Conservation (phyloP, 1,140 invertebrate genomes). For the Aphaenogaster floridana region DNA sequence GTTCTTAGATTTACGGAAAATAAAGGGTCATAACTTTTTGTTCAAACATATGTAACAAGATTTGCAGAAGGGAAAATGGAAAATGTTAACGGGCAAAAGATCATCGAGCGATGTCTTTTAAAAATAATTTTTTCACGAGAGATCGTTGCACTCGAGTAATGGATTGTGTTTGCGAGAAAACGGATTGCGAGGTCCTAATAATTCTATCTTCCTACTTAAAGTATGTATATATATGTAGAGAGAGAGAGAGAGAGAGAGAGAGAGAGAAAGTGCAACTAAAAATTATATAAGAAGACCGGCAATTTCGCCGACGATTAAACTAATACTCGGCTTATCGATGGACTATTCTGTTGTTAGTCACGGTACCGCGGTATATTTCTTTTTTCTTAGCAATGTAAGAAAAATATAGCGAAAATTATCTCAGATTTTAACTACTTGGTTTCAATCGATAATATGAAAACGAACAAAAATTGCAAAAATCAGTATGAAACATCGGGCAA, state of each 20-base stretch:
- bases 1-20: background rate
- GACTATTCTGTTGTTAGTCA: background rate
- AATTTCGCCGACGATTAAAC: background rate
- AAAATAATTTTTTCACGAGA: constrained; percentile 40
- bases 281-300: background rate
- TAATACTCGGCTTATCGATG: background rate
- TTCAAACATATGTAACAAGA: background rate
- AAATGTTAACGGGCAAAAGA: background rate
- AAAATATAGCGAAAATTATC: background rate
- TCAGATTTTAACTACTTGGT: background rate
- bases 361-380: background rate
- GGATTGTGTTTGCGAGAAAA: background rate
- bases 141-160: background rate
- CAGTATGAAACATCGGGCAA: background rate
- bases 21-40: background rate
- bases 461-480: background rate
- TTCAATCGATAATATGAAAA: background rate
- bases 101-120: constrained; percentile 32
- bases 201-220: background rate
- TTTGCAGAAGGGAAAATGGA: background rate
- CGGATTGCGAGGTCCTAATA: background rate
- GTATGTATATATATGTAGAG: background rate
- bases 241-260: no score
- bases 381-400: background rate
- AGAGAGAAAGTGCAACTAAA: background rate